Conservation (phyloP, 2,113 vertebrate species). For the Typhlomys cinereus region DNA sequence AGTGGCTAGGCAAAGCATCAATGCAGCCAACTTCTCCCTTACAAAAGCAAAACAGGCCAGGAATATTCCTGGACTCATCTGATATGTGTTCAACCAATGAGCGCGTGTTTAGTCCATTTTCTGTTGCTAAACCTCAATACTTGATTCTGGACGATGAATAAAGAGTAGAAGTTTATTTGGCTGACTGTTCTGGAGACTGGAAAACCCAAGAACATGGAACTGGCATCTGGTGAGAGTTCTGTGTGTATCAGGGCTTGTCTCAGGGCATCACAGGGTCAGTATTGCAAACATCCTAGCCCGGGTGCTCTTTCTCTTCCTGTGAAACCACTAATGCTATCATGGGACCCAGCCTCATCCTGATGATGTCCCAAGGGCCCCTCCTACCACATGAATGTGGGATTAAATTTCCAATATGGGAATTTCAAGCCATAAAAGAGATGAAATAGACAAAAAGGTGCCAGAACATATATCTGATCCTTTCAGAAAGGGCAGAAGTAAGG, state of each 20-base stretch:
- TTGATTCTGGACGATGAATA: not conserved
- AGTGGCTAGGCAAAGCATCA: not conserved
- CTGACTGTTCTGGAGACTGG: not conserved
- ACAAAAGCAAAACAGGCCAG: not conserved
- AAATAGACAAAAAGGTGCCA: not conserved
- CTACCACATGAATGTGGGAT: not conserved
- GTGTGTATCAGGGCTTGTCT: not conserved
- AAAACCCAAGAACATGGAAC: not conserved
- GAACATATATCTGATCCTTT: not conserved
- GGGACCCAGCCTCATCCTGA: not conserved
- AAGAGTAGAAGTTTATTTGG: not conserved
- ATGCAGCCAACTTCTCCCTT: not conserved
- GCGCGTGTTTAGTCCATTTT: not conserved
- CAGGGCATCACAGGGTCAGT: not conserved
- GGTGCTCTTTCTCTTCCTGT: not conserved
- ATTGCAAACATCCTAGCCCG: not conserved
- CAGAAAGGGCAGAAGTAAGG: not conserved
- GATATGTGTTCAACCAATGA: not conserved
- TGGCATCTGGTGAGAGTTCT: not conserved
- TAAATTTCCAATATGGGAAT: not conserved
- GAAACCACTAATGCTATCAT: not conserved
- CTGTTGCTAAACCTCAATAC: not conserved
- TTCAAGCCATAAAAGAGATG: not conserved
- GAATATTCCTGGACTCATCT: not conserved
- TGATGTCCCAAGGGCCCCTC: not conserved